Percentiles rank a stretch among this genome's conserved stretches.
Evolutionary conservation across 2,888 invertebrate genomes (phyloP).

Genomic region (Calameuta filiformis): DNA sequence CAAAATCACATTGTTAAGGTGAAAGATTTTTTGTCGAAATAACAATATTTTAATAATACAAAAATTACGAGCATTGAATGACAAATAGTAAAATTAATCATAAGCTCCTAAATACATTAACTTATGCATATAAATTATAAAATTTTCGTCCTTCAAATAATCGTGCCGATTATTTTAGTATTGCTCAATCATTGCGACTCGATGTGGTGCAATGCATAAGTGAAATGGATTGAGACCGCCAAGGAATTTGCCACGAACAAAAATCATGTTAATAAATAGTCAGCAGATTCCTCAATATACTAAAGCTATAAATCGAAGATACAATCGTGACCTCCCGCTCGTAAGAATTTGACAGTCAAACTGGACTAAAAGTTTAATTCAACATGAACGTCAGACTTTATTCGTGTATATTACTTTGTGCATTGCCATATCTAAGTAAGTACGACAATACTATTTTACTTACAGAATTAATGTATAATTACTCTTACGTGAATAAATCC

Average conservation of each 20-base stretch:
- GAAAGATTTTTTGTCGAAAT: slow-evolving; percentile 38
- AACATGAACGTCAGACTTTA: slow-evolving; percentile 13
- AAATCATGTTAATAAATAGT: slow-evolving; percentile 10
- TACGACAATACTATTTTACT: not conserved
- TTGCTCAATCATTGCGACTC: not conserved
- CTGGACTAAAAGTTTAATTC: not conserved
- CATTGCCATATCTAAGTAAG: not conserved
- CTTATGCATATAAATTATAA: not conserved
- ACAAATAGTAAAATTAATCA: not conserved
- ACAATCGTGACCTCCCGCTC: not conserved
- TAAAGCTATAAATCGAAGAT: slow-evolving; percentile 28
- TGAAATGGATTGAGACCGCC: not conserved
- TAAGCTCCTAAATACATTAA: not conserved
- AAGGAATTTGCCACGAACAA: slow-evolving; percentile 9
- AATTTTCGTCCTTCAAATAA: not conserved
- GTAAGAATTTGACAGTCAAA: not conserved
- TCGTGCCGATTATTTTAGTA: not conserved
- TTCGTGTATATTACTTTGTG: slow-evolving; percentile 15
- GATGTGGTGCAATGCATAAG: slow-evolving; percentile 1
- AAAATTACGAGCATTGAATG: not conserved
- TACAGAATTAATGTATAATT: not conserved
- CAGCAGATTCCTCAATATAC: slow-evolving; percentile 32
- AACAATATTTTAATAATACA: not conserved
- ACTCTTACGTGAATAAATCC: not conserved
- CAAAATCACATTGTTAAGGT: slow-evolving; percentile 50